Percentiles rank a stretch among this genome's conserved stretches.
Conservation (phyloP, 2,113 vertebrate genomes). For the Uria lomvia region DNA sequence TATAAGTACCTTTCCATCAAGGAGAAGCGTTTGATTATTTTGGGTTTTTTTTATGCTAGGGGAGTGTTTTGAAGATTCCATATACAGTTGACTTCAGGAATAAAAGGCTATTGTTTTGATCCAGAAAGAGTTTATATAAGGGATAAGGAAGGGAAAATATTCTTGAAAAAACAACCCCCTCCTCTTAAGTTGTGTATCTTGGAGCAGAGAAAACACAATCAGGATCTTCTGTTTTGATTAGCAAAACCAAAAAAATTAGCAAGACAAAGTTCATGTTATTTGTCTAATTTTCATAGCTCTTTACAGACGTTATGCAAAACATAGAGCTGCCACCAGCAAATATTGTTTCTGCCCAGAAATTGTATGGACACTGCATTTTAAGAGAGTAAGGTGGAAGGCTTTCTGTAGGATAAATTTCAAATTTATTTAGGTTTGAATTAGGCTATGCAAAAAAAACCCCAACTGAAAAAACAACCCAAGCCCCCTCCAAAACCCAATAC, state of each 20-base stretch:
- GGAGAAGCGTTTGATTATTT: background rate
- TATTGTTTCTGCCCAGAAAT: slow-evolving; percentile 47
- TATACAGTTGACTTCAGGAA: slow-evolving; percentile 57
- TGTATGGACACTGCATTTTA: slow-evolving; percentile 47
- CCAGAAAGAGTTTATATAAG: slow-evolving; percentile 54
- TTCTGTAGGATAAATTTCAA: slow-evolving; percentile 46
- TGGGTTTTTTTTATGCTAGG: background rate
- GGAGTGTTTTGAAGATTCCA: slow-evolving; percentile 54
- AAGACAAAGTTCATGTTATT: slow-evolving; percentile 61
- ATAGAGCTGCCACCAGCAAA: slow-evolving; percentile 26
- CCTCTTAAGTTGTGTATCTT: slow-evolving; percentile 73
- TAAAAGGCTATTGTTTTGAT: slow-evolving; percentile 68
- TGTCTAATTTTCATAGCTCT: slow-evolving; percentile 62
- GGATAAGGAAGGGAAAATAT: slow-evolving; percentile 70
- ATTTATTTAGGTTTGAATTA: slow-evolving; percentile 54
- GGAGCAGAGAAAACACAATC: slow-evolving; percentile 68
- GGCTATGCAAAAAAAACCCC: background rate
- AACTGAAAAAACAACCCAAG: background rate
- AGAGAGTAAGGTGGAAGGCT: slow-evolving; percentile 20
- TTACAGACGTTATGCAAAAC: slow-evolving; percentile 44
- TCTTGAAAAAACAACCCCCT: slow-evolving; percentile 71
- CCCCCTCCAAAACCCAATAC: background rate
- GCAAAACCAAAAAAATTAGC: slow-evolving; percentile 11
- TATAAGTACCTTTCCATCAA: background rate
- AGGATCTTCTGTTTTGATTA: slow-evolving; percentile 67